phyloP scores from a whole-genome alignment of 2,113 vertebrate species.

The Edolisoma coerulescens region DNA sequence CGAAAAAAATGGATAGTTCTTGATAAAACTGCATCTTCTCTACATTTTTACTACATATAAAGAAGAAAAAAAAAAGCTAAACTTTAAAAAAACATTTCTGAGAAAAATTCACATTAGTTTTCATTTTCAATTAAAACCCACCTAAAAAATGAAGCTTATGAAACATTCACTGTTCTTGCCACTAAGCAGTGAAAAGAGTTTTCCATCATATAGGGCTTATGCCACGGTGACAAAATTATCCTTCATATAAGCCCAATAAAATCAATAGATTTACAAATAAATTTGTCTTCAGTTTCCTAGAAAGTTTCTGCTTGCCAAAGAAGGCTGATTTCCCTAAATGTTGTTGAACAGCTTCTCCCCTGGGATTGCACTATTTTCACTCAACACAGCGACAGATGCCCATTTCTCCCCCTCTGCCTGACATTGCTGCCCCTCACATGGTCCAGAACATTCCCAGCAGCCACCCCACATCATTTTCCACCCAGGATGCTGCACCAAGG shows the following conservation, averaged over 20 bases:
- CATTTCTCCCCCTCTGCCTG: background rate
- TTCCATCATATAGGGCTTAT: background rate
- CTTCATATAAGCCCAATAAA: background rate
- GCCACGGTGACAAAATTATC: background rate
- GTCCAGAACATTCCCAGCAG: accelerated
- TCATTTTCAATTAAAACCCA: background rate
- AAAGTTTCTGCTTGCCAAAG: background rate
- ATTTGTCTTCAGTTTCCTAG: background rate
- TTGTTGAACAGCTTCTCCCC: background rate
- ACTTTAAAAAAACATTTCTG: background rate
- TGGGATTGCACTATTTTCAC: background rate
- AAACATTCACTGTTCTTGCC: background rate
- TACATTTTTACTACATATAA: background rate
- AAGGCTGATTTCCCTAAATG: background rate
- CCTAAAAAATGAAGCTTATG: background rate
- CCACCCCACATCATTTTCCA: background rate
- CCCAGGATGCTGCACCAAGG: accelerated
- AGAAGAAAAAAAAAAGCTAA: background rate
- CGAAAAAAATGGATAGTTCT: background rate
- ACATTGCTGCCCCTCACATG: accelerated
- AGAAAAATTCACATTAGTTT: background rate
- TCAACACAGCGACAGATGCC: background rate
- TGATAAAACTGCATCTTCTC: background rate
- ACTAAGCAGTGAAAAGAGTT: background rate
- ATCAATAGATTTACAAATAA: background rate